These are phyloP conservation scores for Chitala chitala DNA, from an alignment of 2,113 vertebrate species.

Conservation along the genomic window DNA sequence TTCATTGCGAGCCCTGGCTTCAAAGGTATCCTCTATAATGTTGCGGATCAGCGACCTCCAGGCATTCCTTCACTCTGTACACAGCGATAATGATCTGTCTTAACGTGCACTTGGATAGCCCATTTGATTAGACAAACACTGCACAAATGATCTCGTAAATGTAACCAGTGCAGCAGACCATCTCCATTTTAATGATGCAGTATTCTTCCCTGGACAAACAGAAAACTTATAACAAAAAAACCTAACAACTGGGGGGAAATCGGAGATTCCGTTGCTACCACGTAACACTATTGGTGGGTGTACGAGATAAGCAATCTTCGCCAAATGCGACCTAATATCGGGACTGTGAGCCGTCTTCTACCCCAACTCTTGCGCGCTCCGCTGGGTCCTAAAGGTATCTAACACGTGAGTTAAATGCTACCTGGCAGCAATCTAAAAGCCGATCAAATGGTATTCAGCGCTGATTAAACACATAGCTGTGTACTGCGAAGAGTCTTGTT, in stretches of 20 bases:
- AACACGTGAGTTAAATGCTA: background rate
- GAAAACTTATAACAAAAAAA: conserved; percentile 20
- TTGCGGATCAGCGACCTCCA: conserved; percentile 30
- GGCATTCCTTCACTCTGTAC: conserved; percentile 49
- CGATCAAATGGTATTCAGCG: background rate
- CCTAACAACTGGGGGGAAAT: conserved; percentile 9
- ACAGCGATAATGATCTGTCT: conserved; percentile 35
- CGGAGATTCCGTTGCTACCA: conserved; percentile 15
- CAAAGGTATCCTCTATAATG: conserved; percentile 33
- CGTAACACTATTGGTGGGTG: conserved; percentile 37
- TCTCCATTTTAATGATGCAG: conserved; percentile 22
- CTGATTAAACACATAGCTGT: background rate
- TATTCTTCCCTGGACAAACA: background rate
- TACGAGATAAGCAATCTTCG: conserved; percentile 61
- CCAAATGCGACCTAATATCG: conserved; percentile 62
- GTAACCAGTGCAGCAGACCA: conserved; percentile 27
- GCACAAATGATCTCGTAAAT: conserved; percentile 36
- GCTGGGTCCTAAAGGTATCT: conserved; percentile 78
- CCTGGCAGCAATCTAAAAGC: background rate
- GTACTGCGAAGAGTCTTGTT: no score
- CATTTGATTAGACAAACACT: conserved; percentile 41
- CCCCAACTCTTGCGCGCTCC: conserved; percentile 63
- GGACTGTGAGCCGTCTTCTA: conserved; percentile 60
- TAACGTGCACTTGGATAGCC: conserved; percentile 43
- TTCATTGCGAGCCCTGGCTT: conserved; percentile 41